Evolutionary conservation across 2,888 invertebrate genomes (phyloP).

Genomic region (Tillus elongatus): DNA sequence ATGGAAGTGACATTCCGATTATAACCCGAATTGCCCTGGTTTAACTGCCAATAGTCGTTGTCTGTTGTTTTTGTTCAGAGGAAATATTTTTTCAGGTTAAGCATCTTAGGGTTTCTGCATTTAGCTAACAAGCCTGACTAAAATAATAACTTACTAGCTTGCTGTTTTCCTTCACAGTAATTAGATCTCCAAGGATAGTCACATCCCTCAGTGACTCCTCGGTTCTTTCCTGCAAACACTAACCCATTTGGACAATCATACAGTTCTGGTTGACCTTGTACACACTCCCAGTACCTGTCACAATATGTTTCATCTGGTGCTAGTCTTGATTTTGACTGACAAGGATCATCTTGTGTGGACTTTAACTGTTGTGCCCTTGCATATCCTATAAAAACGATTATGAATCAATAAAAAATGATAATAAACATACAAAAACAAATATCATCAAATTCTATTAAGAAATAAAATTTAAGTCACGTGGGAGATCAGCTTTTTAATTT

Average conservation of each 20-base stretch:
- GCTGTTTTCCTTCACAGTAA: constrained; percentile 75
- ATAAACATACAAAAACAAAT: too few species aligned
- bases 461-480: too few species aligned
- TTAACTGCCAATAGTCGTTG: too few species aligned
- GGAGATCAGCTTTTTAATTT: too few species aligned
- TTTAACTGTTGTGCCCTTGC: constrained; percentile 30
- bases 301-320: constrained; percentile 74
- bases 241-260: constrained; percentile 87
- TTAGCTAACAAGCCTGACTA: too few species aligned
- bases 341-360: constrained; percentile 62
- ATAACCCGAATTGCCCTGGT: too few species aligned
- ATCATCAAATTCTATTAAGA: too few species aligned
- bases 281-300: constrained; percentile 80
- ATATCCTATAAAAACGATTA: constrained; percentile 27
- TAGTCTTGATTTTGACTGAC: constrained; percentile 68
- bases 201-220: constrained; percentile 81
- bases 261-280: constrained; percentile 69
- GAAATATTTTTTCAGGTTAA: too few species aligned
- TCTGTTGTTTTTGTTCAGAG: too few species aligned
- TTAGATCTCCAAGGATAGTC: constrained; percentile 85
- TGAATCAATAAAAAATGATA: too few species aligned
- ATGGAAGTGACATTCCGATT: too few species aligned
- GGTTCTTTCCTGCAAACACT: constrained; percentile 80
- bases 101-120: too few species aligned
- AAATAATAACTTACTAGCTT: constrained; percentile 63